A percentile compares a stretch with the other conserved stretches of the same genome.
phyloP scores from a whole-genome alignment of 2,888 invertebrate species.

The Conomelus anceps region DNA sequence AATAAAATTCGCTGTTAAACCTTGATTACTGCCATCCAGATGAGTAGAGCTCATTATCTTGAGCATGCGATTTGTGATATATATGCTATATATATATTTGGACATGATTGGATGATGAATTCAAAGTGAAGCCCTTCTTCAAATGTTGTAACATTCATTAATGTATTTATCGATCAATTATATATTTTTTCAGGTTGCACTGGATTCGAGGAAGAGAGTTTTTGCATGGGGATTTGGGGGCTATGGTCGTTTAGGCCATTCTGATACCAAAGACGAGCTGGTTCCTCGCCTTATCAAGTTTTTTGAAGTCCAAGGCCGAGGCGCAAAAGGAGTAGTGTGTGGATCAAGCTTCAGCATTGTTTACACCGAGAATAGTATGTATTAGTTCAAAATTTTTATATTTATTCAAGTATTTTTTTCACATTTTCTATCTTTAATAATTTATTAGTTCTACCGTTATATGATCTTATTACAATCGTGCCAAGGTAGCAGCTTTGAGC shows the following conservation, averaged over 20 bases:
- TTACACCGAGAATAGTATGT: constrained; percentile 64
- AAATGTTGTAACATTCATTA: too few species aligned
- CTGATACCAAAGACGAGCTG: constrained; percentile 86
- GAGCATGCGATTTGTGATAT: too few species aligned
- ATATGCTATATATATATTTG: too few species aligned
- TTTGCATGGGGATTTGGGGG: constrained; percentile 96
- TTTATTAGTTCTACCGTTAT: too few species aligned
- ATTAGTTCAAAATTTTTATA: background rate
- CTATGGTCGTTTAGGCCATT: constrained; percentile 87
- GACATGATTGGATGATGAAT: too few species aligned
- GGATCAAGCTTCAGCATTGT: constrained; percentile 83
- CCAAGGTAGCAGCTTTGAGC: too few species aligned
- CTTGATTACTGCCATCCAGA: too few species aligned
- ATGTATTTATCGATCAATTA: too few species aligned
- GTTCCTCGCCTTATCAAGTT: constrained; percentile 81
- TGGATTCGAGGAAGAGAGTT: constrained; percentile 81
- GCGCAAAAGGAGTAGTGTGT: constrained; percentile 72
- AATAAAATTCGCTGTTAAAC: too few species aligned
- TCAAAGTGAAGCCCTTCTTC: too few species aligned
- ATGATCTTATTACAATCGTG: too few species aligned
- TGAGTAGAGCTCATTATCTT: too few species aligned
- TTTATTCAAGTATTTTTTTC: background rate
- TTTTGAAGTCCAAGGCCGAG: constrained; percentile 78
- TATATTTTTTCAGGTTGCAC: constrained; percentile 54
- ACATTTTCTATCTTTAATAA: background rate